Evolutionary conservation across 2,797 vertebrate species (phyloP), one percentile per base, ranked within the genome.

Genomic region (Gallirallus australis): DNA sequence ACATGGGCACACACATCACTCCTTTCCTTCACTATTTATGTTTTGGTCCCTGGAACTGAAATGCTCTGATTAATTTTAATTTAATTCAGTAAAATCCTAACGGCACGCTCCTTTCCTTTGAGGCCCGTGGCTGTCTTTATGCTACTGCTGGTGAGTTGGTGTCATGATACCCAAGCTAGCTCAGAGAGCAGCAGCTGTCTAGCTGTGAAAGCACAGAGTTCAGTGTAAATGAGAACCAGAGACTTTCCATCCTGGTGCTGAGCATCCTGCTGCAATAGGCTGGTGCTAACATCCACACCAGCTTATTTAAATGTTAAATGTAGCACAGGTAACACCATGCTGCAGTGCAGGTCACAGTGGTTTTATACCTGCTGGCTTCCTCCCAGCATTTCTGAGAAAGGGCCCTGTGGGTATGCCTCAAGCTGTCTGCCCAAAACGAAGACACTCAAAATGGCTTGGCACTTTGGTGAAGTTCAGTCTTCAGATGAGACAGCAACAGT

Each of bases 41-140:
- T 83, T 89, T 96, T 75, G 66, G 82, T 96, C 80, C 76, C 92
- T 79, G 89, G 90, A 96, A 97, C 82, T 92, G 75, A 97, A 94
- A 90, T 65, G 54, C 66, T 90, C 14, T 5, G n/a, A 77, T 82
- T 64, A 85, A 75, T 95, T 93, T 91, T 77, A 87, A 82, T 94
- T 87, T 75, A 94, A 94, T 95, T 90, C 87, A 89, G 90, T 70
- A 93, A 95, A 94, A 53, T 28, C 68, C 89, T 88, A 93, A 95
- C 80, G 88, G 78, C 15, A 8, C 72, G 24, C 82, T 73, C 53
- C 85, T 84, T 94, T 84, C 76, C 60, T 96, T 92, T 82, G 73
- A 82, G 72, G 83, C 68, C 76, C 90, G 79, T 59, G 91, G 82
- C 86, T 71, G 56, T 66, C 81, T 39, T 69, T 42, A 2, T 71